A percentile compares a stretch with the other conserved stretches of the same genome.
phyloP scores from a whole-genome alignment of 2,113 vertebrate species.

The Silurus glanis region DNA sequence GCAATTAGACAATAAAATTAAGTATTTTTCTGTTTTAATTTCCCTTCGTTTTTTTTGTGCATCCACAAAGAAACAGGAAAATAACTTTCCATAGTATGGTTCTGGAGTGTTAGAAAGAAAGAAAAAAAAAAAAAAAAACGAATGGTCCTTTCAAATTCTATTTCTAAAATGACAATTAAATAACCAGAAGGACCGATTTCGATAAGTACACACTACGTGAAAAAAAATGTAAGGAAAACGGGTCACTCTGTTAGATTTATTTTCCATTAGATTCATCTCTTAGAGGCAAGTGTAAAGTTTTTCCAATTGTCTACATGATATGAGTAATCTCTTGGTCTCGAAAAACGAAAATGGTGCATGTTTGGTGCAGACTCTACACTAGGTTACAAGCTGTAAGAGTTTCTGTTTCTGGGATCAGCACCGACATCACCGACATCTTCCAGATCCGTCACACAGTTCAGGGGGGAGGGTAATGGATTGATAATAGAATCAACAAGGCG shows the following conservation, averaged over 20 bases:
- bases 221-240: not conserved
- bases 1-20: too few species aligned
- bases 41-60: too few species aligned
- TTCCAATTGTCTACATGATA: not conserved
- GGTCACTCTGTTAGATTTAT: not conserved
- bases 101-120: too few species aligned
- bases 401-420: not conserved
- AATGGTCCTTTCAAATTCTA: too few species aligned
- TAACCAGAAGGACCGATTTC: too few species aligned
- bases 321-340: not conserved
- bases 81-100: too few species aligned
- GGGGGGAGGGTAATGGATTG: slow-evolving; percentile 39
- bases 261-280: not conserved
- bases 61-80: too few species aligned
- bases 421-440: slow-evolving; percentile 34
- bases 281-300: not conserved
- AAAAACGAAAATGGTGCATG: not conserved
- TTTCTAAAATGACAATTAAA: too few species aligned
- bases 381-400: not conserved
- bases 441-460: slow-evolving; percentile 14
- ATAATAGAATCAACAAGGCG: slow-evolving; percentile 49
- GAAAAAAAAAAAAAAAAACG: too few species aligned
- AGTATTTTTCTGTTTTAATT: too few species aligned
- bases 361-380: not conserved
- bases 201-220: not conserved